Evolutionary conservation across 2,888 invertebrate species (phyloP), one percentile per base, ranked within the genome.

Genomic region (Cryptosula pallasiana): DNA sequence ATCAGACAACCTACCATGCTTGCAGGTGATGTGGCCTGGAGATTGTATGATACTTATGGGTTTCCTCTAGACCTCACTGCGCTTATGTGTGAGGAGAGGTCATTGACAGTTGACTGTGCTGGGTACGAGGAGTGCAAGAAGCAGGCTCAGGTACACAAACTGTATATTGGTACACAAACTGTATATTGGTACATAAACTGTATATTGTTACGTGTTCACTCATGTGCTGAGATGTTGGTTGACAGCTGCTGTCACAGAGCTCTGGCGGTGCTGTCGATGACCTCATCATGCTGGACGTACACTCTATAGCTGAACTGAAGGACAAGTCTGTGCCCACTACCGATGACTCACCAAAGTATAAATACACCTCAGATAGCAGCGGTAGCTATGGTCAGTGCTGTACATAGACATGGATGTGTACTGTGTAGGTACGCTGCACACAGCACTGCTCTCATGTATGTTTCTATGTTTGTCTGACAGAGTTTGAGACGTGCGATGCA

Each of bases 1-100:
- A n/a, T n/a, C n/a, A n/a, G n/a, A n/a, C n/a, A n/a, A n/a, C n/a
- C n/a, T n/a, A n/a, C n/a, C n/a, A n/a, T n/a, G n/a, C n/a, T n/a
- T n/a, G 20, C 45, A 84, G 88, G 98, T 72, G 95, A 98, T 85
- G 90, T 99, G 70, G 97, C 98, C 0, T 99, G 99, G 99, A 89
- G 96, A 73, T 87, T 99, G 72, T 99, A 99, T 85, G 99, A 99
- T 82, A 99, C 99, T 0, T 99, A 98, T 83, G 99, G 99, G 25
- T 99, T 99, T 83, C 99, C 99, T 0, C 90, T 98, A 72, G 99
- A 99, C 88, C 88, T 99, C 75, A 99, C 99, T 0, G 91, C 92
- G 79, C 87, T 99, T 36, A 99, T 99, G 97, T 92, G 92, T 70
- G 99, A 99, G 87, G 99, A 99, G 86, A 93, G 92, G 80, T 92